These are phyloP conservation scores for Peromyscus melanophrys DNA, from an alignment of 2,797 vertebrate genomes.

Conservation along the genomic window DNA sequence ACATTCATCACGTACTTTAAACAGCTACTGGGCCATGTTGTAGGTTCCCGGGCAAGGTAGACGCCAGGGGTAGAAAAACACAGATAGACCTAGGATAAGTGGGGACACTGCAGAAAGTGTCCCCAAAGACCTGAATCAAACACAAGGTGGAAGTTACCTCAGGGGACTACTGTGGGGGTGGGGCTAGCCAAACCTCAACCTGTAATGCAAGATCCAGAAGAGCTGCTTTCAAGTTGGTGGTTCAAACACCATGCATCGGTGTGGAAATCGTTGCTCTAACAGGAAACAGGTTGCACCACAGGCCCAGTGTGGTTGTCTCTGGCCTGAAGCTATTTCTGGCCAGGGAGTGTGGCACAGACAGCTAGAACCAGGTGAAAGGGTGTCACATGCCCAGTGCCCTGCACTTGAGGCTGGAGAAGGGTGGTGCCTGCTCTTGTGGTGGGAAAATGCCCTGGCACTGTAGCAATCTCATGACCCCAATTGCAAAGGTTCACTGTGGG, in stretches of 20 bases:
- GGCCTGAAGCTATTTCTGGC: not conserved
- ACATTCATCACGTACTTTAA: not conserved
- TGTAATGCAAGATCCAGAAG: not conserved
- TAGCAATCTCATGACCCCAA: not conserved
- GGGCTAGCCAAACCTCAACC: not conserved
- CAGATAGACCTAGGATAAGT: not conserved
- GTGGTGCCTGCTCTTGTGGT: fast-evolving
- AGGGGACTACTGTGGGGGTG: not conserved
- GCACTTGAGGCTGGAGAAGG: not conserved
- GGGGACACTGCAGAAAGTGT: not conserved
- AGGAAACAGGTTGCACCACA: not conserved
- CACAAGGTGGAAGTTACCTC: not conserved
- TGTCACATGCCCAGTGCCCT: not conserved
- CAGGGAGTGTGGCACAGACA: not conserved
- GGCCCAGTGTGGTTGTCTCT: fast-evolving
- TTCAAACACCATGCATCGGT: not conserved
- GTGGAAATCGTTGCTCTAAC: not conserved
- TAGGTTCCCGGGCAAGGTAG: not conserved
- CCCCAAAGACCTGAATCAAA: not conserved
- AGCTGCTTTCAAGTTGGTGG: not conserved
- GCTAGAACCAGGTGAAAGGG: not conserved
- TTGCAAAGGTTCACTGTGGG: not conserved
- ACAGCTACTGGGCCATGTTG: not conserved
- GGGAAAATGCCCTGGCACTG: not conserved
- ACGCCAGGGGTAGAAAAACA: not conserved